Conservation (phyloP, 2,888 invertebrate genomes). For the Drosophila emarginata region DNA sequence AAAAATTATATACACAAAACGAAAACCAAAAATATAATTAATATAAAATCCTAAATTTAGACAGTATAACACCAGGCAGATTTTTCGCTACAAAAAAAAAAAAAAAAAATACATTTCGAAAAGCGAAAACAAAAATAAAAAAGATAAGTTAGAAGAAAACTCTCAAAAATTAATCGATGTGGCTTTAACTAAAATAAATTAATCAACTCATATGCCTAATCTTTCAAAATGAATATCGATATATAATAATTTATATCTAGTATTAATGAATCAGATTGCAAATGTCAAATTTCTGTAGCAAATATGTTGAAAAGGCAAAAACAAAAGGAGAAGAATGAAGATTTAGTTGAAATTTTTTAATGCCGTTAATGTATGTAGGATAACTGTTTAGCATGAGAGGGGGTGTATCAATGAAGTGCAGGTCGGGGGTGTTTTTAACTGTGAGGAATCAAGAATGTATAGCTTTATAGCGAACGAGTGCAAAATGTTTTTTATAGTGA, state of each 20-base stretch:
- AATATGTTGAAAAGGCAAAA: slow-evolving; percentile 42
- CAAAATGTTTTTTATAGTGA: slow-evolving; percentile 16
- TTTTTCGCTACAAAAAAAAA: slow-evolving; percentile 35
- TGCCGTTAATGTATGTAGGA: slow-evolving; percentile 66
- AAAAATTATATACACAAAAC: slow-evolving; percentile 64
- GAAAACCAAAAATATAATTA: slow-evolving; percentile 35
- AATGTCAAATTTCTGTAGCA: slow-evolving; percentile 71
- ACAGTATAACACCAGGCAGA: slow-evolving; percentile 25
- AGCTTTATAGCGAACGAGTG: slow-evolving; percentile 68
- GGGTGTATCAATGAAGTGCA: background rate
- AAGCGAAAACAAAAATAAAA: slow-evolving; percentile 5
- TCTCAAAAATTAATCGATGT: slow-evolving; percentile 68
- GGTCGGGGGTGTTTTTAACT: too few relatives aligned
- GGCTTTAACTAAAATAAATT: slow-evolving; percentile 67
- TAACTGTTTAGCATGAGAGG: background rate
- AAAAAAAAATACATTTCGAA: slow-evolving; percentile 41
- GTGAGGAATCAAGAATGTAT: slow-evolving; percentile 31
- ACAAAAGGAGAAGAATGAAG: slow-evolving; percentile 30
- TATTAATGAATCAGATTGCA: slow-evolving; percentile 30
- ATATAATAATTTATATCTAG: slow-evolving; percentile 35
- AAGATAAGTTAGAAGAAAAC: slow-evolving; percentile 24
- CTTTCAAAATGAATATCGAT: slow-evolving; percentile 27
- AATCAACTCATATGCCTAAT: slow-evolving; percentile 38
- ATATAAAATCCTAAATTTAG: slow-evolving; percentile 27
- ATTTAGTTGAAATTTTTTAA: slow-evolving; percentile 70